Base-by-base conservation (phyloP, 2,797 vertebrate species). In the Hoplostethus atlanticus region DNA sequence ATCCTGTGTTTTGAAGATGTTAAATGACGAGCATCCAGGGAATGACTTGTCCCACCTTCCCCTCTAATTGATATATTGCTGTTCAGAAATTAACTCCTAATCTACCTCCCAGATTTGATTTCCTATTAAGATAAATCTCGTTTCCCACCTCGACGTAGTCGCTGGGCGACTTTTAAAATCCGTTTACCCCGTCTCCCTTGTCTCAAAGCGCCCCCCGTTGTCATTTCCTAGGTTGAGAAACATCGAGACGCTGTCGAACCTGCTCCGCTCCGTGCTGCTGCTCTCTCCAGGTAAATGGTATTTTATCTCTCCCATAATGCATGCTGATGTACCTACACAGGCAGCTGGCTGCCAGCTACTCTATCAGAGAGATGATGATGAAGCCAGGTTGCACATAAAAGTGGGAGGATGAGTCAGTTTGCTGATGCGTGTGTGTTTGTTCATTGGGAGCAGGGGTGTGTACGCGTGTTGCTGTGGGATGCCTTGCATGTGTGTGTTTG, bases 231-330 rank as follows among this genome's bases (percentile, higher is more conserved):
- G 97, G 74, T 89, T 98, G 83, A 96, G 92, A 60, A 98, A 96
- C 93, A 96, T 97, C 21, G 96, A 98, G 90, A 98, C 95, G 0
- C 91, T 97, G 86, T 96, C 96, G 64, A 97, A 97, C 89, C 83
- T 97, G 46, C 88, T 97, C 17, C 96, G 96, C 64, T 97, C 97
- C 0, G 96, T 97, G 78, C 92, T 97, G 74, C 91, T 94, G 64
- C 91, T 98, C 71, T 95, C 96, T 58, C 96, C 97, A 78, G 88
- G 92, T 70, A 95, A 96, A 85, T 42, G 79, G 36, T 76, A n/a
- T 81, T 86, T 87, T 81, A 86, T 87, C 79, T 87, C 69, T 70
- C 52, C 82, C 68, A 73, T 87, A 79, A 89, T 87, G 83, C 84
- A 87, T 80, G 52, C 82, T 87, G 89, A 87, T 87, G 82, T 76